Base-by-base conservation (phyloP, 2,113 vertebrate species). In the Chloropsis cyanopogon region DNA sequence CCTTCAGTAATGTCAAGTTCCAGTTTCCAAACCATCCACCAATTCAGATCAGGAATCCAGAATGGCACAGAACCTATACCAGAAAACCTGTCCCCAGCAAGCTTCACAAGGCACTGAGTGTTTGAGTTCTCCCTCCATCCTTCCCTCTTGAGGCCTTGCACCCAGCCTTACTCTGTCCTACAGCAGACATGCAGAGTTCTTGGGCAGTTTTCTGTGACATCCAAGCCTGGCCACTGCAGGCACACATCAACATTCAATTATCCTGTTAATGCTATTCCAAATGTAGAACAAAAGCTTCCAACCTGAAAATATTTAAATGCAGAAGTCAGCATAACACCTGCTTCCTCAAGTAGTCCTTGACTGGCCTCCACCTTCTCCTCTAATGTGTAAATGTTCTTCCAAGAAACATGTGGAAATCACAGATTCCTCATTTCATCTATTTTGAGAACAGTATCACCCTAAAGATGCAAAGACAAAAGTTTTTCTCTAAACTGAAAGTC, bases 321-420 rank as follows among this genome's bases (percentile, higher is more conserved):
- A 65, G 46, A 83, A 60, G 37, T 56, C 39, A 64, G 20, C 39
- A 10, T n/a, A 78, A 69, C 1, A 6, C 12, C 23, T 60, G 37
- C 59, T 81, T 90, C 76, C 52, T 60, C 69, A 69, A 85, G 25
- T 2, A 77, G 35, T 70, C 41, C 28, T 8, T 44, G 65, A 78
- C n/a, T 60, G 61, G 29, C 29, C 33, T 73, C 44, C 26, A 52
- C n/a, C n/a, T 91, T 61, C 37, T 64, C 39, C 41, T 88, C 18
- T 60, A 20, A 46, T 0, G 0, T 12, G 33, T 22, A 42, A 47
- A 56, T 0, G 3, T 41, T 46, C 28, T 50, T 75, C 70, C 50
- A 52, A 69, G 16, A 42, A 4, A 17, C 1, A 41, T 57, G 54
- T 56, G 41, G n/a, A 41, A 72, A 54, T 46, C 18, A 76, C 46